phyloP scores from a whole-genome alignment of 2,113 vertebrate species.

The Mobula birostris region DNA sequence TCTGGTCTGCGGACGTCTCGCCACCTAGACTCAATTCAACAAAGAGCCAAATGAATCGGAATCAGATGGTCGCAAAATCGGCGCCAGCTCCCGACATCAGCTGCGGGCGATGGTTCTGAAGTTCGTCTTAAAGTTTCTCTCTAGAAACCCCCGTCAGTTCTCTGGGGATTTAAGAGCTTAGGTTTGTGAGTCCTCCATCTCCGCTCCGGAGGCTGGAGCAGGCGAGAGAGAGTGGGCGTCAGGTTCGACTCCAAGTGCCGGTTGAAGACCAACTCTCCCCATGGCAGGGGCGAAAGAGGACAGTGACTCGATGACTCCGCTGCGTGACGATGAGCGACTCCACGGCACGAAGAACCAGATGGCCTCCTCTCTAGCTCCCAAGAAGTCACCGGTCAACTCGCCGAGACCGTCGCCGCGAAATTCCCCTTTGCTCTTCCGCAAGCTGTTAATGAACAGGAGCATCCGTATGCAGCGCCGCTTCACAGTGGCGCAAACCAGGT shows the following conservation, averaged over 20 bases:
- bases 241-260: too few species aligned
- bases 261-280: not conserved
- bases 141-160: not conserved
- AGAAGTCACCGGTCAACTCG: slow-evolving; percentile 49
- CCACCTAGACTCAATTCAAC: not conserved
- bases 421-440: slow-evolving; percentile 74
- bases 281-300: not conserved
- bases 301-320: too few species aligned
- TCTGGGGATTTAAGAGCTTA: too few species aligned
- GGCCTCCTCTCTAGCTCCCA: too few species aligned
- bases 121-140: not conserved
- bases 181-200: too few species aligned
- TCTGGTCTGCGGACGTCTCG: not conserved
- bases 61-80: not conserved
- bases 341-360: not conserved
- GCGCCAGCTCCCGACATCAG: not conserved
- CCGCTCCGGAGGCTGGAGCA: too few species aligned
- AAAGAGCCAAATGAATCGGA: not conserved
- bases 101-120: too few species aligned
- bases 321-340: not conserved
- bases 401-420: slow-evolving; percentile 59
- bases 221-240: too few species aligned
- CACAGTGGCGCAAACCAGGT: slow-evolving; percentile 88
- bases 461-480: slow-evolving; percentile 80
- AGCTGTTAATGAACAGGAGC: slow-evolving; percentile 72